Evolutionary conservation across 2,113 vertebrate species (phyloP), one percentile per base, ranked within the genome.

Genomic region (Sceloporus tristichus): DNA sequence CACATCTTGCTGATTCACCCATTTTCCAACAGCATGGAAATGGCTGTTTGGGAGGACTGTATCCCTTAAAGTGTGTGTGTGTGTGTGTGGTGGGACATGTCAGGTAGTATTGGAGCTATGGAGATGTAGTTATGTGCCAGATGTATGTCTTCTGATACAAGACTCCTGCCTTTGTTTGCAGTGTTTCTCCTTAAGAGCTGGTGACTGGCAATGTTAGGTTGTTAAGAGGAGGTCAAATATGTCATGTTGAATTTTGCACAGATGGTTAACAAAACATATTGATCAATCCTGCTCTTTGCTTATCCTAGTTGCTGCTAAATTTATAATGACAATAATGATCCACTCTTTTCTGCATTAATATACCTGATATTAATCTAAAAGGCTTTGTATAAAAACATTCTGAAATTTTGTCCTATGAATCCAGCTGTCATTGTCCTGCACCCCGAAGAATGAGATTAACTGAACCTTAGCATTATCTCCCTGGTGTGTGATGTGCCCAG

Each of bases 361-460:
- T 48, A 86, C 38, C 65, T 79, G 53, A 53, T 48, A 59, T 66
- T 42, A 84, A 70, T 40, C 6, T 87, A 9, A 23, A 83, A 82
- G 71, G 40, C 23, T 56, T 53, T 86, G 19, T 62, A 13, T 66
- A 65, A n/a, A 82, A 11, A 23, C 79, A 54, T 54, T 79, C 23
- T 42, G 42, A 71, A 27, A 40, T 77, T 74, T 38, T 42, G 48
- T 48, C 71, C 80, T 86, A 5, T 23, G 29, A 59, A 34, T 23
- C 56, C 68, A 85, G n/a, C 14, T 82, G 75, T 38, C 54, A 91
- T 68, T 48, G 34, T 91, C 62, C 48, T 84, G 13, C 74, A 16
- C 29, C 56, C 48, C 3, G 34, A 91, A 84, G 48, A 3, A 38
- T 3, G 48, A 48, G 75, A 84, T 70, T 56, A 71, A 4, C 21